Conservation (phyloP, 2,113 vertebrate genomes). For the Neopipo cinnamomea region DNA sequence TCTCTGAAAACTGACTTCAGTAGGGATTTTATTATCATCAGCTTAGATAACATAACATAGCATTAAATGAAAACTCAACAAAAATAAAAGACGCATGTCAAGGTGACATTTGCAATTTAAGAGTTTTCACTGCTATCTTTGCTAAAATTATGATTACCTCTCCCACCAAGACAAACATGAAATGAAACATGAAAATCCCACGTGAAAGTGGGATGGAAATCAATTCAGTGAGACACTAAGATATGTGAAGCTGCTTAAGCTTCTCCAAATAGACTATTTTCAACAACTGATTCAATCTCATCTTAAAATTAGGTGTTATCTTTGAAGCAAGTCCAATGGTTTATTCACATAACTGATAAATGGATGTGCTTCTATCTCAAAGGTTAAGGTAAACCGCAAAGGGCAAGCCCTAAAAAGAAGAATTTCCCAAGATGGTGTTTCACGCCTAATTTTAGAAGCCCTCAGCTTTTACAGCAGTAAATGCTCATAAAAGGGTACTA, state of each 20-base stretch:
- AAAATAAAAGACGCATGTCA: background rate
- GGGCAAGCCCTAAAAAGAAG: conserved; percentile 28
- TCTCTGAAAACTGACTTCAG: background rate
- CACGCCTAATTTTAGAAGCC: conserved; percentile 68
- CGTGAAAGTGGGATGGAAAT: background rate
- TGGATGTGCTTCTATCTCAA: background rate
- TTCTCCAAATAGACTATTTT: conserved; percentile 24
- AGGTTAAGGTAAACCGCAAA: conserved; percentile 37
- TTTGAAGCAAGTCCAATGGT: conserved; percentile 18
- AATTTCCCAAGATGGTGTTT: background rate
- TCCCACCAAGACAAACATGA: background rate
- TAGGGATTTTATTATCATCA: background rate
- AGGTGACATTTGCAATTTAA: background rate
- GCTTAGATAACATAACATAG: background rate
- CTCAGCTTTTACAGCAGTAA: conserved; percentile 39
- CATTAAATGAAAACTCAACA: background rate
- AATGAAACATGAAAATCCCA: no score
- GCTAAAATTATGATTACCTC: conserved; percentile 20
- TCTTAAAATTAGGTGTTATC: conserved; percentile 27
- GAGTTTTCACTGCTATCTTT: background rate
- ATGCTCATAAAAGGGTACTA: conserved; percentile 42
- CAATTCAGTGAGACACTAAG: background rate
- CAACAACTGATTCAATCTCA: conserved; percentile 39
- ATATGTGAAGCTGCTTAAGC: conserved; percentile 15
- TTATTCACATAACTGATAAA: background rate